Conservation (phyloP, 2,888 invertebrate genomes). For the Netelia inedita region DNA sequence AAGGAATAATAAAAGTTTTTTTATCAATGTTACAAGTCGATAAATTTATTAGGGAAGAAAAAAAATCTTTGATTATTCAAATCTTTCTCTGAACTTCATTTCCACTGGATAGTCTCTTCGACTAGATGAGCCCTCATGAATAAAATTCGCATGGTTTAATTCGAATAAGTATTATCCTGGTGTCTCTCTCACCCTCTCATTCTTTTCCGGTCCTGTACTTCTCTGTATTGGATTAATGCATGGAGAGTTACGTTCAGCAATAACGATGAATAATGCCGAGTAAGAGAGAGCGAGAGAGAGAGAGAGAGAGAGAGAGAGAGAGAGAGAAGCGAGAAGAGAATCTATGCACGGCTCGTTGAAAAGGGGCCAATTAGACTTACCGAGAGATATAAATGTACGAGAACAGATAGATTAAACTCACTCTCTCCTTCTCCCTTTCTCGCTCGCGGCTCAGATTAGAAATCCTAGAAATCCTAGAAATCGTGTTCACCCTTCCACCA, state of each 20-base stretch:
- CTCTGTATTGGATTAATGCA: slow-evolving; percentile 53
- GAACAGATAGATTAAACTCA: slow-evolving; percentile 47
- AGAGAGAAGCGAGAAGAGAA: neutral
- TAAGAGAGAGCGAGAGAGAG: slow-evolving; percentile 15
- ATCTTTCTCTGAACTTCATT: slow-evolving; percentile 5
- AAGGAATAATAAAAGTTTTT: neutral
- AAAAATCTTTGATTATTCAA: slow-evolving; percentile 1
- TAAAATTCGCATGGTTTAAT: slow-evolving; percentile 61
- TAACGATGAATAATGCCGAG: slow-evolving; percentile 55
- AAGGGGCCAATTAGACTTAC: slow-evolving; percentile 59
- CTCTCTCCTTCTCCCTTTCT: slow-evolving; percentile 8
- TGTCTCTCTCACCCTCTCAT: neutral
- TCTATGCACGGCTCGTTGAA: slow-evolving; percentile 53
- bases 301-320: slow-evolving; percentile 6
- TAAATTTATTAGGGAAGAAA: neutral
- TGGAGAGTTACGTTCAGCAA: slow-evolving; percentile 48
- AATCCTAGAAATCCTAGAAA: slow-evolving; percentile 52
- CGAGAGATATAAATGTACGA: slow-evolving; percentile 50
- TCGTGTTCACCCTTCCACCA: slow-evolving; percentile 2
- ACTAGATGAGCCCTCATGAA: slow-evolving; percentile 38
- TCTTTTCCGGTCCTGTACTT: neutral
- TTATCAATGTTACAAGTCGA: too few species aligned
- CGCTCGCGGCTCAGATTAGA: slow-evolving; percentile 47
- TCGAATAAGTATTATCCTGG: slow-evolving; percentile 33
- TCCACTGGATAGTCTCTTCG: slow-evolving; percentile 14